A percentile compares a stretch with the other conserved stretches of the same genome.
Evolutionary conservation across 2,113 vertebrate species (phyloP).

Genomic region (Gopherus evgoodei): DNA sequence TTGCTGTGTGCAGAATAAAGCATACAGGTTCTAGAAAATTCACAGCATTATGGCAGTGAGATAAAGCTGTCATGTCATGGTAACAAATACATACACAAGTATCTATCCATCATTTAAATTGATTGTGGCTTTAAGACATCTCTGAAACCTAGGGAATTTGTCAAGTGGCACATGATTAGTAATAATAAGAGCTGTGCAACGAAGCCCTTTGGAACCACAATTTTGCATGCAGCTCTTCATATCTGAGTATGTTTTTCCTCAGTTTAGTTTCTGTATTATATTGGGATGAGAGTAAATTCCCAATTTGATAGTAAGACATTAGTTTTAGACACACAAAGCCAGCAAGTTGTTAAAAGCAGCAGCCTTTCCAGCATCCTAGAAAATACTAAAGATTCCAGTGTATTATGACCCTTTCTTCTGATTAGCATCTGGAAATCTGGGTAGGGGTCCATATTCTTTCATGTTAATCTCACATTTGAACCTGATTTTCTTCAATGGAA

Average conservation of each 20-base stretch:
- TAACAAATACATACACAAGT: neutral
- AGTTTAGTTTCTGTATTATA: neutral
- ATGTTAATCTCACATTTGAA: neutral
- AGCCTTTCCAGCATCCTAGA: neutral
- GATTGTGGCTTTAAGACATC: neutral
- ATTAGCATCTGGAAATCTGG: neutral
- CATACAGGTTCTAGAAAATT: neutral
- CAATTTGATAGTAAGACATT: neutral
- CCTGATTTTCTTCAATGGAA: neutral
- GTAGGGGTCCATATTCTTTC: neutral
- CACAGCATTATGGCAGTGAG: conserved; percentile 14
- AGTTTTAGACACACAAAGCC: neutral
- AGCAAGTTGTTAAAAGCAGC: neutral
- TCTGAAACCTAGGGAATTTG: conserved; percentile 7
- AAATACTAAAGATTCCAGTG: neutral
- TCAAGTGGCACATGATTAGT: neutral
- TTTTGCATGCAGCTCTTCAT: neutral
- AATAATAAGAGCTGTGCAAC: neutral
- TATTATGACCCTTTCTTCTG: neutral
- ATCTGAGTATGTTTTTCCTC: neutral
- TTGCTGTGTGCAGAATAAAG: neutral
- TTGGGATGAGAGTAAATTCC: neutral
- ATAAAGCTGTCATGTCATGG: neutral
- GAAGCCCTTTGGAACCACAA: neutral
- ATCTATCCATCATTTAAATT: neutral